Evolutionary conservation across 2,888 invertebrate species (phyloP).

Genomic region (Xylocampa areola): DNA sequence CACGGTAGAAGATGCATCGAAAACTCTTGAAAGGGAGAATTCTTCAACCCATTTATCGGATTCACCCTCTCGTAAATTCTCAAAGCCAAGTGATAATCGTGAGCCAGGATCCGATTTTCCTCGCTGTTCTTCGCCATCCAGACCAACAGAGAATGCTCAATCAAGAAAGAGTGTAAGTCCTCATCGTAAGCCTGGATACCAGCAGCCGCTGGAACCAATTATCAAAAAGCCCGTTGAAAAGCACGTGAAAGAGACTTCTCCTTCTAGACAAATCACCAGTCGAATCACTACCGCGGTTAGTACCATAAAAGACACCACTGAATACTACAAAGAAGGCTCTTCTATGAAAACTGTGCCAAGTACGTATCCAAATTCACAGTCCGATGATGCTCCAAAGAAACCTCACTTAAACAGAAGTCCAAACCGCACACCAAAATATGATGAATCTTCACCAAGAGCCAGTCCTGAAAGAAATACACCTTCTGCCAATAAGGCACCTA

Average conservation of each 20-base stretch:
- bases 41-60: slow-evolving; percentile 36
- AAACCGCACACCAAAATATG: slow-evolving; percentile 16
- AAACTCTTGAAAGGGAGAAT: slow-evolving; percentile 39
- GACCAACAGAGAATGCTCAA: slow-evolving; percentile 7
- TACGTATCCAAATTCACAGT: slow-evolving; percentile 6
- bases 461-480: slow-evolving; percentile 32
- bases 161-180: slow-evolving; percentile 39
- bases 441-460: slow-evolving; percentile 20
- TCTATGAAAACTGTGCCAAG: slow-evolving; percentile 18
- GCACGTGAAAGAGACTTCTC: slow-evolving; percentile 19
- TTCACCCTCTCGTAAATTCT: slow-evolving; percentile 46
- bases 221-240: slow-evolving; percentile 12
- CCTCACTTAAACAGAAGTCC: slow-evolving; percentile 38
- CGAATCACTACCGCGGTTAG: slow-evolving; percentile 44
- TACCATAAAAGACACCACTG: slow-evolving; percentile 38
- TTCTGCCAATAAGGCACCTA: slow-evolving; percentile 29
- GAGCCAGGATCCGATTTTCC: slow-evolving; percentile 15
- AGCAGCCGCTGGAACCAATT: slow-evolving; percentile 16
- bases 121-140: slow-evolving; percentile 34
- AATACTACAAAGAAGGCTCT: slow-evolving; percentile 10
- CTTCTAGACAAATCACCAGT: slow-evolving; percentile 23
- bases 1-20: slow-evolving; percentile 43
- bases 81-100: slow-evolving; percentile 14
- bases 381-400: slow-evolving; percentile 25
- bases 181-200: slow-evolving; percentile 30